Evolutionary conservation across 2,888 invertebrate species (phyloP), one percentile per base, ranked within the genome.

Genomic region (Cantharis rufa): DNA sequence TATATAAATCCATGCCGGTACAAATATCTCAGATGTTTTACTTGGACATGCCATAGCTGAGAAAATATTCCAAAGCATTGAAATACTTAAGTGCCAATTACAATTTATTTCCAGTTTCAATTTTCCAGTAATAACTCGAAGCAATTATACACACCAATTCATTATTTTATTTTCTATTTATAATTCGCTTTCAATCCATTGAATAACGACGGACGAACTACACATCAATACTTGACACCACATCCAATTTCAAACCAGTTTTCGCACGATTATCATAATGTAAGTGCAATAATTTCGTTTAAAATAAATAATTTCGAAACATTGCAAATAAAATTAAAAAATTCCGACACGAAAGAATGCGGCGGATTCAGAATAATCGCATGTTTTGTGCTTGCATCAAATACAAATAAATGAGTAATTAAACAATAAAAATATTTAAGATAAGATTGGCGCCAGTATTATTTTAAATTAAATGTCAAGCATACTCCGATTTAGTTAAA

Each of bases 371-470:
- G 48, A 3, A 7, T n/a, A 48, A 48, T 48, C 32, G 32, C 32
- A 3, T 13, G 32, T 32, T 32, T 4, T 32, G 13, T 5, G 5
- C 13, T 32, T 32, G 48, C n/a, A n/a, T n/a, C n/a, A 48, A 48
- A 13, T 48, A 13, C n/a, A 48, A n/a, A 48, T 48, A 48, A 48
- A 48, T 48, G 48, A 48, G 48, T 48, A 48, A 48, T 48, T 48
- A 48, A 48, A 66, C 24, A 66, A 66, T 66, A 66, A 66, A 66
- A 66, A 66, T 66, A 66, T 18, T 66, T 21, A n/a, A 66, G 64
- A 66, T 66, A 66, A 66, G 64, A 24, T 66, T 66, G 64, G 64
- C 64, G 64, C 64, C 64, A 66, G 48, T 13, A 48, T 7, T 48
- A 48, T 48, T 48, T 48, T 13, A 48, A 48, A 48, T 48, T 48